phyloP scores from a whole-genome alignment of 2,888 invertebrate genomes.

The Drosophila flavopinicola region DNA sequence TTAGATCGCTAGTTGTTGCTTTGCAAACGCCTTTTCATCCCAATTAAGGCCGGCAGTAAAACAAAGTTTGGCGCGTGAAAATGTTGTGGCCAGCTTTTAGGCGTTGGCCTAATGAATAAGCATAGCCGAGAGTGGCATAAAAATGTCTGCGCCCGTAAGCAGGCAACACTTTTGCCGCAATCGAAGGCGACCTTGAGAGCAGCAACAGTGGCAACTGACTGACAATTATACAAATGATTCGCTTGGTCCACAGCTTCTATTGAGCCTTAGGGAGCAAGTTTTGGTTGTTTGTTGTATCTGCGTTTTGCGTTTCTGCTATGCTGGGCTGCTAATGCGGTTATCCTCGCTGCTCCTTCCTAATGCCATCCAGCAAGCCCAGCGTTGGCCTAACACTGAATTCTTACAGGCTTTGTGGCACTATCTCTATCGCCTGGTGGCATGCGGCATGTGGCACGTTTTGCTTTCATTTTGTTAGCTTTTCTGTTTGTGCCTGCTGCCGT shows the following conservation, averaged over 20 bases:
- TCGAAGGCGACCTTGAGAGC: conserved; percentile 40
- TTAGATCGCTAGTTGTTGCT: neutral
- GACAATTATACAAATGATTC: conserved; percentile 49
- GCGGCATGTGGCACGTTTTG: conserved; percentile 50
- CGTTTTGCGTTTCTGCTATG: too few species aligned
- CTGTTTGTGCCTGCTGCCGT: conserved; percentile 43
- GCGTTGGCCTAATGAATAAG: conserved; percentile 59
- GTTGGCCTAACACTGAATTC: conserved; percentile 15
- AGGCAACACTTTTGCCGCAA: conserved; percentile 14
- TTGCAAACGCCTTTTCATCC: conserved; percentile 24
- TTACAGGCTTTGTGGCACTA: conserved; percentile 48
- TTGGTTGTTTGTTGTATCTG: neutral
- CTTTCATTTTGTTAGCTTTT: conserved; percentile 41
- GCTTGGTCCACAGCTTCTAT: conserved; percentile 23
- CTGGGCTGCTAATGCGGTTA: conserved; percentile 34
- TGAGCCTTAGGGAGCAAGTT: conserved; percentile 6
- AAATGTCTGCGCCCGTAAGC: conserved; percentile 27
- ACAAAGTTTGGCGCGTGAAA: conserved; percentile 41
- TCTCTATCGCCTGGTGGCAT: conserved; percentile 20
- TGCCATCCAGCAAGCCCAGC: conserved; percentile 1
- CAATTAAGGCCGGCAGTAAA: conserved; percentile 48
- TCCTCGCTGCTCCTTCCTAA: conserved; percentile 2
- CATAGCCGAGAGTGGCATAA: conserved; percentile 44
- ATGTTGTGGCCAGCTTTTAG: conserved; percentile 30
- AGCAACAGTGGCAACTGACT: conserved; percentile 5